These are phyloP conservation scores for Grantiella picta DNA, from an alignment of 2,113 vertebrate species.

Conservation along the genomic window DNA sequence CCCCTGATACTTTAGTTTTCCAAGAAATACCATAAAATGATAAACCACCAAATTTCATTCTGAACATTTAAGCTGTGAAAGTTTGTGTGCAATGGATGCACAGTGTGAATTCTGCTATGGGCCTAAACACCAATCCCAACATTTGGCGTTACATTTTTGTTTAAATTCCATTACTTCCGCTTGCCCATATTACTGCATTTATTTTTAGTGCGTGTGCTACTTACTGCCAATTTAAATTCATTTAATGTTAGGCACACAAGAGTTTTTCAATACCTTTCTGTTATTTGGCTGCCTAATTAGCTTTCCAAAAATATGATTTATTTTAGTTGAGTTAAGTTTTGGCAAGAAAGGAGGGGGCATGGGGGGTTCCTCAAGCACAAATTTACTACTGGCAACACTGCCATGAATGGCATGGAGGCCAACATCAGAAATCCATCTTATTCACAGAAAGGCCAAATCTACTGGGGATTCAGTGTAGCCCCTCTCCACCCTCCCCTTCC, in stretches of 20 bases:
- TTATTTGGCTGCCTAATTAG: slow-evolving; percentile 50
- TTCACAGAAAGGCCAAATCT: slow-evolving; percentile 11
- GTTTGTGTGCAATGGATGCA: background rate
- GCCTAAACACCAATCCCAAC: background rate
- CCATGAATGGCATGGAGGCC: background rate
- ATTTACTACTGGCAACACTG: slow-evolving; percentile 18
- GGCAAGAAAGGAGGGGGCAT: slow-evolving; percentile 11
- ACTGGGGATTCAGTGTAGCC: background rate
- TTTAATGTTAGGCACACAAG: slow-evolving; percentile 37
- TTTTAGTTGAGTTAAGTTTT: slow-evolving; percentile 44
- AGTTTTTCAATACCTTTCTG: slow-evolving; percentile 55
- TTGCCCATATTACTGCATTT: background rate
- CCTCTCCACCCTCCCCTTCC: background rate
- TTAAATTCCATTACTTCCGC: slow-evolving; percentile 41
- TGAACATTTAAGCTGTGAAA: background rate
- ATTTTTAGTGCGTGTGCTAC: background rate
- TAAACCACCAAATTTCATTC: background rate
- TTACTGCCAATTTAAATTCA: slow-evolving; percentile 47
- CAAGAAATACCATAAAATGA: background rate
- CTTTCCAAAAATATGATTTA: slow-evolving; percentile 61
- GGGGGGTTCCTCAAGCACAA: slow-evolving; percentile 3
- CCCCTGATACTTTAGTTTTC: background rate
- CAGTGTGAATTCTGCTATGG: background rate
- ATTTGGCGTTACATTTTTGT: background rate
- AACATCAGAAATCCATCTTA: slow-evolving; percentile 41